phyloP scores from a whole-genome alignment of 2,797 vertebrate genomes.

The Sebastes minor region DNA sequence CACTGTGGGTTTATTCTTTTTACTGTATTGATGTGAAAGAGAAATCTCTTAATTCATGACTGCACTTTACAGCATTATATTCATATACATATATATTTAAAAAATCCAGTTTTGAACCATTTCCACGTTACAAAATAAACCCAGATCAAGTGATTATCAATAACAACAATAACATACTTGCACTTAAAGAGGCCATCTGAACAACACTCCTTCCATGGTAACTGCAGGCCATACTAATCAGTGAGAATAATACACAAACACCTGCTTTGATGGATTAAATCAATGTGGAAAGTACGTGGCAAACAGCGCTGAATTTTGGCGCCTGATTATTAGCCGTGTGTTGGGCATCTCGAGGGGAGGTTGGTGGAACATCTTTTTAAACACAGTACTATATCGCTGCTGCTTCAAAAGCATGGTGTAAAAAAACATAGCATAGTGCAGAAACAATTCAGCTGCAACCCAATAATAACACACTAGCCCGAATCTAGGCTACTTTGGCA shows the following conservation, averaged over 20 bases:
- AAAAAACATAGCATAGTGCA: slow-evolving; percentile 14
- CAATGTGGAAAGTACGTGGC: slow-evolving; percentile 19
- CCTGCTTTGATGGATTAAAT: slow-evolving; percentile 40
- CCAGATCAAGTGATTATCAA: slow-evolving; percentile 74
- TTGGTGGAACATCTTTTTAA: slow-evolving; percentile 2
- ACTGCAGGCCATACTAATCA: slow-evolving; percentile 45
- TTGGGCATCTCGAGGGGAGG: background rate
- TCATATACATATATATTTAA: slow-evolving; percentile 78
- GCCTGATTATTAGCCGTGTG: slow-evolving; percentile 34
- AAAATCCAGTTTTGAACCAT: slow-evolving; percentile 74
- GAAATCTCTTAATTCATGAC: slow-evolving; percentile 77
- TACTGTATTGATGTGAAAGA: slow-evolving; percentile 82
- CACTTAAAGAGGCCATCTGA: slow-evolving; percentile 79
- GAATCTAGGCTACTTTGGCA: slow-evolving; percentile 24
- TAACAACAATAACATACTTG: slow-evolving; percentile 75
- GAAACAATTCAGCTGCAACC: slow-evolving; percentile 30
- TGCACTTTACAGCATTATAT: slow-evolving; percentile 81
- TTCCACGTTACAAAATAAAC: slow-evolving; percentile 81
- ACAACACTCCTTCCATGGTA: slow-evolving; percentile 65
- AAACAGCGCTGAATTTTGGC: slow-evolving; percentile 58
- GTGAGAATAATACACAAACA: slow-evolving; percentile 42
- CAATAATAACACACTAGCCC: slow-evolving; percentile 1
- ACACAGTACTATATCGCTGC: slow-evolving; percentile 14
- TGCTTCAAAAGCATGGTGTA: slow-evolving; percentile 18
- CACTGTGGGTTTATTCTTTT: slow-evolving; percentile 70